Percentiles rank a stretch among this genome's conserved stretches.
Evolutionary conservation across 2,113 vertebrate genomes (phyloP).

Genomic region (Caloenas nicobarica): DNA sequence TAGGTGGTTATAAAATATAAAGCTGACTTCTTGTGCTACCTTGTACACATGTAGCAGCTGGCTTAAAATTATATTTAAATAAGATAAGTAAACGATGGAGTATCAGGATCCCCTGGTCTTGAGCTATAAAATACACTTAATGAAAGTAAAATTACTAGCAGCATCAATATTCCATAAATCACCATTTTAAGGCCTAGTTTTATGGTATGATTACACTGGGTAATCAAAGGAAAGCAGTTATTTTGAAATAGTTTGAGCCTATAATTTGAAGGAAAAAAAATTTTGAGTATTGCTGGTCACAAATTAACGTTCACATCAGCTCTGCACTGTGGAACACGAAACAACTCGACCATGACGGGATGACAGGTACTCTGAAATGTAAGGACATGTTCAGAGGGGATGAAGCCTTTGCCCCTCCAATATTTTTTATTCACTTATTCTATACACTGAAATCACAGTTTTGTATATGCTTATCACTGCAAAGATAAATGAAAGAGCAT

Average conservation of each 20-base stretch:
- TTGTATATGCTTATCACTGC: background rate
- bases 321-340: background rate
- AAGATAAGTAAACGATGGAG: background rate
- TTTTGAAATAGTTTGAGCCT: background rate
- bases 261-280: background rate
- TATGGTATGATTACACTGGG: background rate
- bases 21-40: background rate
- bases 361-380: background rate
- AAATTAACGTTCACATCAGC: background rate
- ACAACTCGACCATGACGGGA: background rate
- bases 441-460: background rate
- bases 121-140: background rate
- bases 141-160: background rate
- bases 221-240: background rate
- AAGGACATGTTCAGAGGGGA: background rate
- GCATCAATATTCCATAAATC: background rate
- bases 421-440: background rate
- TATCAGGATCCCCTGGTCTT: background rate
- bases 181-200: background rate
- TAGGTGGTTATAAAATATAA: background rate
- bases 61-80: background rate
- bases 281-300: background rate
- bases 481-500: background rate
- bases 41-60: background rate
- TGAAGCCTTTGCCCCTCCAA: background rate